Evolutionary conservation across 2,113 vertebrate genomes (phyloP).

Genomic region (Chaetodon auriga): DNA sequence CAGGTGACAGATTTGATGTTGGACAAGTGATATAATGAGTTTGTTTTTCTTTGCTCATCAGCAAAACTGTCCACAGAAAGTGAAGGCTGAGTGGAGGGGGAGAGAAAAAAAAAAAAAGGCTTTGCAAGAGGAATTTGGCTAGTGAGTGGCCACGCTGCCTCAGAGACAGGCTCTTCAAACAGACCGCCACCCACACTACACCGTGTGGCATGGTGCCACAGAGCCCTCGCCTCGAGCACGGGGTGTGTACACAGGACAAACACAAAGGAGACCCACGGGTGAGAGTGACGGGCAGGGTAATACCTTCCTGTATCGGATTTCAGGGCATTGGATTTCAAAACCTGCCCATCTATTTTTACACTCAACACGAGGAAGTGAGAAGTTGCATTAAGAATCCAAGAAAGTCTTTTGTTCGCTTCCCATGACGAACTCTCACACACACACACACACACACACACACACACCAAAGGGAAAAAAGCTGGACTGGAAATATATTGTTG

Average conservation of each 20-base stretch:
- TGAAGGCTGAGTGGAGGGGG: background rate
- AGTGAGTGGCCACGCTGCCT: slow-evolving; percentile 54
- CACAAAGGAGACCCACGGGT: slow-evolving; percentile 81
- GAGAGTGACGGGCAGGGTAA: slow-evolving; percentile 74
- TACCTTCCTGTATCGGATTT: slow-evolving; percentile 80
- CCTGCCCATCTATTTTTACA: slow-evolving; percentile 74
- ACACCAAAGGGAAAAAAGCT: background rate
- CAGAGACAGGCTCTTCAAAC: slow-evolving; percentile 72
- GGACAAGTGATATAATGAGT: slow-evolving; percentile 12
- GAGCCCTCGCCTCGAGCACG: slow-evolving; percentile 73
- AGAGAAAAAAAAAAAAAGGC: background rate
- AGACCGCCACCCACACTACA: slow-evolving; percentile 73
- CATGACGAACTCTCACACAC: slow-evolving; percentile 13
- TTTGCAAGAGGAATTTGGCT: slow-evolving; percentile 54
- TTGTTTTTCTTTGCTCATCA: slow-evolving; percentile 35
- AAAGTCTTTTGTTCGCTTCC: slow-evolving; percentile 50
- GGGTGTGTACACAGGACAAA: slow-evolving; percentile 75
- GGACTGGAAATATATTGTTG: slow-evolving; percentile 40
- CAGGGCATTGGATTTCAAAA: slow-evolving; percentile 75
- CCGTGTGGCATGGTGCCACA: slow-evolving; percentile 75
- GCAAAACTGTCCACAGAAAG: slow-evolving; percentile 20
- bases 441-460: background rate
- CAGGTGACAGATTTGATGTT: slow-evolving; percentile 17
- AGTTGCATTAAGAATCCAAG: slow-evolving; percentile 49
- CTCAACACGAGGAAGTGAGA: slow-evolving; percentile 68